Percentiles rank a stretch among this genome's conserved stretches.
These are phyloP conservation scores for Oxystoma pomonae DNA, from an alignment of 2,888 invertebrate genomes.

Conservation along the genomic window DNA sequence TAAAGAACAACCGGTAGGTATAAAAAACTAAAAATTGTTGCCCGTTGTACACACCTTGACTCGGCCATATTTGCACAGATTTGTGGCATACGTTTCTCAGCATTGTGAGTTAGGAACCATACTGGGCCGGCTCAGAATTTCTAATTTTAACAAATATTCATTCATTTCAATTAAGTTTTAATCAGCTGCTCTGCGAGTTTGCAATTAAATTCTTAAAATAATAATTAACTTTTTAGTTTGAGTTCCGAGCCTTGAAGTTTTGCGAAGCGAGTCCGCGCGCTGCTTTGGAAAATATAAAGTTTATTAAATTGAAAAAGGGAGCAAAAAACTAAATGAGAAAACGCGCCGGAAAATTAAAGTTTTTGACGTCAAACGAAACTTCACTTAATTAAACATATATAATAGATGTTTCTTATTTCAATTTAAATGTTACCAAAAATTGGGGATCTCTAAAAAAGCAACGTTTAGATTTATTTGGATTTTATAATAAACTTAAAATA, in stretches of 20 bases:
- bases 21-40: too few relatives aligned
- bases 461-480: too few relatives aligned
- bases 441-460: too few relatives aligned
- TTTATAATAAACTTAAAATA: too few relatives aligned
- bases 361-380: background rate
- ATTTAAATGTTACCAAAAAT: too few relatives aligned
- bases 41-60: too few relatives aligned
- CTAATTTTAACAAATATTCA: conserved; percentile 49
- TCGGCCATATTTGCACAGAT: too few relatives aligned
- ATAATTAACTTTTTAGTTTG: conserved; percentile 43
- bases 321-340: background rate
- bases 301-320: background rate
- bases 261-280: background rate
- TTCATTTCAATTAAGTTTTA: conserved; percentile 50
- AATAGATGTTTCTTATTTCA: too few relatives aligned
- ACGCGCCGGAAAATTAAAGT: background rate
- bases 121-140: conserved; percentile 41
- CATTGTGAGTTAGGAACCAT: too few relatives aligned
- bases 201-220: conserved; percentile 45
- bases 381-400: too few relatives aligned
- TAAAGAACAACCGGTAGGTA: too few relatives aligned
- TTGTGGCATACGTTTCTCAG: too few relatives aligned
- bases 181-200: conserved; percentile 44
- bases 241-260: conserved; percentile 19
- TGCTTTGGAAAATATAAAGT: background rate